A percentile compares a stretch with the other conserved stretches of the same genome.
These are phyloP conservation scores for Itoplectis maculator DNA, from an alignment of 2,888 invertebrate species.

Conservation along the genomic window DNA sequence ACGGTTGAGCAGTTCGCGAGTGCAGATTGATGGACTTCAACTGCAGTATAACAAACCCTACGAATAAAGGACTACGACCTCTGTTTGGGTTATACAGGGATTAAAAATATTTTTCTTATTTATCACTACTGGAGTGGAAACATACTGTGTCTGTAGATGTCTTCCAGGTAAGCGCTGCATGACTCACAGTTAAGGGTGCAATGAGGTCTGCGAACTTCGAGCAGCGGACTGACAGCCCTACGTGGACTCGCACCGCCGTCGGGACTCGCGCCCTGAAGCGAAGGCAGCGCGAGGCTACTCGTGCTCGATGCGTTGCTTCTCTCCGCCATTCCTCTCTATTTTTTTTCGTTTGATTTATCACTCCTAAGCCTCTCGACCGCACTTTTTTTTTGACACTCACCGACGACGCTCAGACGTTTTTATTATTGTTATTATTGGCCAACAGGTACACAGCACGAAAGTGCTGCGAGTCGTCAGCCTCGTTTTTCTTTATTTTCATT, in stretches of 20 bases:
- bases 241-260: slow-evolving; percentile 85
- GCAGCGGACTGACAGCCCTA: slow-evolving; percentile 89
- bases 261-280: slow-evolving; percentile 80
- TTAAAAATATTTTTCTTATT: neutral
- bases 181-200: slow-evolving; percentile 91
- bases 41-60: no score
- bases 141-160: slow-evolving; percentile 88
- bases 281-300: slow-evolving; percentile 81
- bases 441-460: slow-evolving; percentile 15
- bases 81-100: no score
- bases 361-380: neutral
- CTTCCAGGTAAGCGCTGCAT: slow-evolving; percentile 89
- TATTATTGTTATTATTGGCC: slow-evolving; percentile 14
- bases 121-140: slow-evolving; percentile 47
- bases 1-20: no score
- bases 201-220: slow-evolving; percentile 89
- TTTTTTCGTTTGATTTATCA: neutral
- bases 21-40: no score
- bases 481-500: slow-evolving; percentile 29
- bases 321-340: slow-evolving; percentile 80
- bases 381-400: slow-evolving; percentile 14
- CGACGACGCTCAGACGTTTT: slow-evolving; percentile 40
- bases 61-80: no score
- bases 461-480: slow-evolving; percentile 4
- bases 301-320: slow-evolving; percentile 80